Evolutionary conservation across 2,888 invertebrate species (phyloP).

Genomic region (Xestia sexstrigata): DNA sequence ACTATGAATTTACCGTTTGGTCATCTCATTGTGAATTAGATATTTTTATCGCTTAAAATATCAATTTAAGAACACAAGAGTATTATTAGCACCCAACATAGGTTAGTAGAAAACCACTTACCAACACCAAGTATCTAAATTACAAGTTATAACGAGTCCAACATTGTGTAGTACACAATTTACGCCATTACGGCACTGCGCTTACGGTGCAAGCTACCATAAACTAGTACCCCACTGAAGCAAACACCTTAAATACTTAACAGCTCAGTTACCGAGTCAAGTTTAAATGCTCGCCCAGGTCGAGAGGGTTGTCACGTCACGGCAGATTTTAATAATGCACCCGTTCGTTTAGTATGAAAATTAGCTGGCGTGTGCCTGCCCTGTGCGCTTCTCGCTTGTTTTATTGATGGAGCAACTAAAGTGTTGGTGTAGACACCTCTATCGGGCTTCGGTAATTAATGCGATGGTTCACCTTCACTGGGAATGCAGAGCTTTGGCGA

Average conservation of each 20-base stretch:
- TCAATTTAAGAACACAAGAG: not conserved
- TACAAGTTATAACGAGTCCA: slow-evolving; percentile 44
- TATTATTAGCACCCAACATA: not conserved
- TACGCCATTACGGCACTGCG: slow-evolving; percentile 54
- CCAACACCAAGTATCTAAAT: slow-evolving; percentile 27
- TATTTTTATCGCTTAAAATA: not conserved
- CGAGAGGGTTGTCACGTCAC: slow-evolving; percentile 84
- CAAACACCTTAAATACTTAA: slow-evolving; percentile 84
- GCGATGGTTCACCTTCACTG: slow-evolving; percentile 59
- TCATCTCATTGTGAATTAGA: not conserved
- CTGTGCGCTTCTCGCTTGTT: slow-evolving; percentile 76
- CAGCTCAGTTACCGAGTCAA: slow-evolving; percentile 80
- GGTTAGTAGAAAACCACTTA: not conserved
- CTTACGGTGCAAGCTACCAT: slow-evolving; percentile 66
- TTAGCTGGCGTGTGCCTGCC: slow-evolving; percentile 83
- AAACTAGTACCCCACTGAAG: slow-evolving; percentile 77
- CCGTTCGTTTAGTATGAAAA: slow-evolving; percentile 90
- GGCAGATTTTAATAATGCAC: slow-evolving; percentile 89
- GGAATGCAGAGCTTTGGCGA: slow-evolving; percentile 44
- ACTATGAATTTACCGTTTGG: not conserved
- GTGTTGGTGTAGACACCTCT: slow-evolving; percentile 64
- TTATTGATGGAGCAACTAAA: slow-evolving; percentile 80
- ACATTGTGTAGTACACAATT: slow-evolving; percentile 58
- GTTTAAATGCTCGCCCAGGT: slow-evolving; percentile 82
- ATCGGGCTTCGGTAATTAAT: slow-evolving; percentile 74